Evolutionary conservation across 2,797 vertebrate genomes (phyloP).

Genomic region (Enteromius thamalakanensis): DNA sequence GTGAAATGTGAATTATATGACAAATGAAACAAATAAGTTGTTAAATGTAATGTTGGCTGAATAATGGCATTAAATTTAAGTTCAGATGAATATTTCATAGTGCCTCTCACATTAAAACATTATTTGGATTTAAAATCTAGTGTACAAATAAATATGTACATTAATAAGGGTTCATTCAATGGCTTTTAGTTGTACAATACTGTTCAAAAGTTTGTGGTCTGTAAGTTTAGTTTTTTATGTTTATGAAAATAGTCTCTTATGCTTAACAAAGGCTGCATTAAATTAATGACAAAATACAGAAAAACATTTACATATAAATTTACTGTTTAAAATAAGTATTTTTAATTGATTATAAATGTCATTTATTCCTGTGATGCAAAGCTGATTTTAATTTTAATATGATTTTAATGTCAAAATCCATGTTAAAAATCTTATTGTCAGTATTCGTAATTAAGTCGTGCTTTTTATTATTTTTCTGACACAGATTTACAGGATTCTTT

Average conservation of each 20-base stretch:
- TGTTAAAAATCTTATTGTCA: neutral
- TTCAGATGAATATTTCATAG: neutral
- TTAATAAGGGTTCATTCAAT: neutral
- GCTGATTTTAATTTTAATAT: neutral
- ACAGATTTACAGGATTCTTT: neutral
- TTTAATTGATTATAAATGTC: neutral
- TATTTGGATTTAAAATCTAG: neutral
- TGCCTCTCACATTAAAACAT: neutral
- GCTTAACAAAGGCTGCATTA: neutral
- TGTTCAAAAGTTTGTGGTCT: neutral
- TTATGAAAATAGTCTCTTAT: neutral
- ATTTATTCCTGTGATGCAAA: neutral
- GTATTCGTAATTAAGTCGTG: too few species aligned
- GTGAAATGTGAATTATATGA: neutral
- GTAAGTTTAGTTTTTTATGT: neutral
- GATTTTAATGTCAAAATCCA: neutral
- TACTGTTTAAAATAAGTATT: neutral
- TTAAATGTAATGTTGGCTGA: neutral
- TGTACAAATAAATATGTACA: slow-evolving; percentile 7
- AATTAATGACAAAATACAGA: neutral
- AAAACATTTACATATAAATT: neutral
- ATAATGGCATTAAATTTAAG: neutral
- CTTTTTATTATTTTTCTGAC: neutral
- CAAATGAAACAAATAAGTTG: too few species aligned
- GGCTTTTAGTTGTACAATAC: neutral